Conservation (phyloP, 2,797 vertebrate genomes). For the Premnoplex brunnescens region DNA sequence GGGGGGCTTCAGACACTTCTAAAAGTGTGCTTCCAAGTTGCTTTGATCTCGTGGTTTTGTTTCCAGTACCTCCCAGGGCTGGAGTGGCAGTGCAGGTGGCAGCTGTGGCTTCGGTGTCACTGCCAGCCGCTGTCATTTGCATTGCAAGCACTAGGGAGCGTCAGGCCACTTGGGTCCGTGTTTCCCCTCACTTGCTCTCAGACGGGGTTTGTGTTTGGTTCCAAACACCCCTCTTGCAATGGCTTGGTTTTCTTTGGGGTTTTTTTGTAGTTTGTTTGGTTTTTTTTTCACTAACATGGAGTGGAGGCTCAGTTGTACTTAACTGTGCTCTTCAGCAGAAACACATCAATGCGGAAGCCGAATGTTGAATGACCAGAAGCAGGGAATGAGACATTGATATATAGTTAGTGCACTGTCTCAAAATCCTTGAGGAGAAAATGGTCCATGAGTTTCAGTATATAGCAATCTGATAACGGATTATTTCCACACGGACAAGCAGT, state of each 20-base stretch:
- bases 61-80: not conserved
- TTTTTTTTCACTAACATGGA: not conserved
- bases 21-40: not conserved
- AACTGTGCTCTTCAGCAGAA: not conserved
- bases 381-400: not conserved
- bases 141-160: slow-evolving; percentile 22
- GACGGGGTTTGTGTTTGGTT: not conserved
- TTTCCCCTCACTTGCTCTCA: not conserved
- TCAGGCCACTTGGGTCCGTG: not conserved
- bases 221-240: not conserved
- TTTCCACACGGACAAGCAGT: not conserved
- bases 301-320: not conserved
- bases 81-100: not conserved
- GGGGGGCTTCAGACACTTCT: not conserved
- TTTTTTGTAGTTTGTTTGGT: not conserved
- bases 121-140: not conserved
- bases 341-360: not conserved
- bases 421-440: not conserved
- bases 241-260: not conserved
- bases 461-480: not conserved
- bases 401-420: not conserved
- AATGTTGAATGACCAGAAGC: not conserved
- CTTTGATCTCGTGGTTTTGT: not conserved
- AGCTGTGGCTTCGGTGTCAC: not conserved
- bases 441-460: not conserved